Base-by-base conservation (phyloP, 2,797 vertebrate genomes). In the Ciconia nigra region DNA sequence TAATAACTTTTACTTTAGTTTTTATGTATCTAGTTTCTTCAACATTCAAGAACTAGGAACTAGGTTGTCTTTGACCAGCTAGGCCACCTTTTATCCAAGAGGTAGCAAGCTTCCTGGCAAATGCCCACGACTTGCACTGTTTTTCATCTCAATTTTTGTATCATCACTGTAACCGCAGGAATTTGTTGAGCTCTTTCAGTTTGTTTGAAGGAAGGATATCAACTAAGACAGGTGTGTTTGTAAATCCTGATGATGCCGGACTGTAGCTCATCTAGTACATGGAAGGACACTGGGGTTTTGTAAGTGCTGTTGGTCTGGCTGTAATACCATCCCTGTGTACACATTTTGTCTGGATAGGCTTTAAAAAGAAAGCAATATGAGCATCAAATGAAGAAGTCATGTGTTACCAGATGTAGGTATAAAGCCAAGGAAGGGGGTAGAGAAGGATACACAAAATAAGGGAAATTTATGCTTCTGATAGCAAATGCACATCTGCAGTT, bases 121-220 rank as follows among this genome's bases (percentile, higher is more conserved):
- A 67, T 31, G 13, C 15, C 22, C 3, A 2, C 1, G 2, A 37
- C 26, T 89, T 79, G 42, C 12, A 14, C 11, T n/a, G 11, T 0
- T 80, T 47, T 70, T 80, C 1, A 2, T 70, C 33, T 77, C 39
- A 4, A 3, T n/a, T 73, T 41, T 51, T 85, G 20, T 59, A 44
- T 63, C 35, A 66, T 66, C 29, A 1, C 44, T 62, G 33, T 31
- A 70, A 41, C 20, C 2, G 2, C 29, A 49, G 58, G 69, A 71
- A 39, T 74, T 42, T 28, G 22, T 49, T 39, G 33, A 65, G 51
- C 35, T 49, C 10, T 69, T 90, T 57, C 39, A 33, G 15, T 83
- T 87, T 76, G 37, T 71, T 67, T 52, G 29, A 67, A 22, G 37
- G 41, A 66, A 80, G 33, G 24, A 28, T 59, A 42, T 74, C 59